These are phyloP conservation scores for Microtus oregoni DNA, from an alignment of 2,113 vertebrate species.

Conservation along the genomic window DNA sequence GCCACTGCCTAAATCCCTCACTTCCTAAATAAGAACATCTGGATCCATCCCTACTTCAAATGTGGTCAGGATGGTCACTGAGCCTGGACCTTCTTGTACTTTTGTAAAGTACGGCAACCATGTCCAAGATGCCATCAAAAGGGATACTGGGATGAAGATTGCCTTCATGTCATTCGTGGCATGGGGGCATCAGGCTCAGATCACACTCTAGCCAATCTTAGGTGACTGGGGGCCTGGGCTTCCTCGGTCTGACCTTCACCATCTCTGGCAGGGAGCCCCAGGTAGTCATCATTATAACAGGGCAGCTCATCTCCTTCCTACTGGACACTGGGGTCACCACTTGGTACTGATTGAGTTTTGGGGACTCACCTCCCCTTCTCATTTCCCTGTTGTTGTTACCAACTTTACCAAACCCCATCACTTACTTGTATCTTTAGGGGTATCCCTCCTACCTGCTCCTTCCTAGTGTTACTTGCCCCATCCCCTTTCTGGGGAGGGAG, in stretches of 20 bases:
- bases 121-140: not conserved
- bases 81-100: not conserved
- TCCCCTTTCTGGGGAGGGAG: not conserved
- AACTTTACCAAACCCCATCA: not conserved
- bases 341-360: not conserved
- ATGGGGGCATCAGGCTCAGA: not conserved
- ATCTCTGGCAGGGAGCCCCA: not conserved
- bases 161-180: not conserved
- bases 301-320: not conserved
- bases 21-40: not conserved
- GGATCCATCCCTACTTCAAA: not conserved
- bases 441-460: not conserved
- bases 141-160: not conserved
- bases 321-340: not conserved
- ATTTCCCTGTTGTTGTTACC: not conserved
- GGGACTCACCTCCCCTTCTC: not conserved
- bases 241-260: not conserved
- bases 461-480: not conserved
- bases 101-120: not conserved
- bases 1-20: not conserved
- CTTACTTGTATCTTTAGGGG: not conserved
- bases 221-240: not conserved
- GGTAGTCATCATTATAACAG: not conserved
- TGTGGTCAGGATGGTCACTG: not conserved
- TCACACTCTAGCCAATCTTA: not conserved